Conservation (phyloP, 2,888 invertebrate species). For the Rhyacophila evoluta region DNA sequence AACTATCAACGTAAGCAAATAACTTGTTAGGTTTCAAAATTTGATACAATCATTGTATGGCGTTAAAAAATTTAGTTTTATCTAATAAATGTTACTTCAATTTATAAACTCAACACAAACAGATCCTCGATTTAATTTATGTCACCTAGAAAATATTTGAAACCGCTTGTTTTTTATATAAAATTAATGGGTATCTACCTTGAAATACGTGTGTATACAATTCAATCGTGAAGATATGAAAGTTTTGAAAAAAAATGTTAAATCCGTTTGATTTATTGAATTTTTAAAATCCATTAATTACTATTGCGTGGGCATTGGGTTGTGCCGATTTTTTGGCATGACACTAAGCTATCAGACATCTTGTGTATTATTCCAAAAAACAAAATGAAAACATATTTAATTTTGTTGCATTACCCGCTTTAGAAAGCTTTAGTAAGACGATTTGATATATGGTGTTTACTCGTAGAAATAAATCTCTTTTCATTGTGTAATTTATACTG, state of each 20-base stretch:
- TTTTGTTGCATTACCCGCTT: slow-evolving; percentile 9
- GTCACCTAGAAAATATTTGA: neutral
- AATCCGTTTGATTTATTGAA: neutral
- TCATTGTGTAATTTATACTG: slow-evolving; percentile 10
- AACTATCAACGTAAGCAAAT: no score
- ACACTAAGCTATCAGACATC: slow-evolving; percentile 18
- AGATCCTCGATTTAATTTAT: neutral
- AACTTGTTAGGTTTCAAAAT: no score
- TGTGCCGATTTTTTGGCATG: slow-evolving; percentile 20
- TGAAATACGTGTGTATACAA: neutral
- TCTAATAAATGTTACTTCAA: no score
- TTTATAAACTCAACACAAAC: neutral
- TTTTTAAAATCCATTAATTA: slow-evolving; percentile 12
- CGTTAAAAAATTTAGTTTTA: no score
- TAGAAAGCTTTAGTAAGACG: slow-evolving; percentile 1
- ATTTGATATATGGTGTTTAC: slow-evolving; percentile 8
- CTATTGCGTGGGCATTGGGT: neutral
- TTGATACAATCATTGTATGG: no score
- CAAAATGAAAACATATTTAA: slow-evolving; percentile 15
- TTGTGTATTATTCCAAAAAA: slow-evolving; percentile 3
- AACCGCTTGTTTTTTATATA: neutral
- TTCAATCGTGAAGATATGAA: neutral
- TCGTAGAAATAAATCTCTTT: slow-evolving; percentile 1
- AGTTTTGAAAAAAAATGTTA: neutral
- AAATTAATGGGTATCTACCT: neutral